These are phyloP conservation scores for Gymnoscopelus microlampas DNA, from an alignment of 2,797 vertebrate species.

Conservation along the genomic window DNA sequence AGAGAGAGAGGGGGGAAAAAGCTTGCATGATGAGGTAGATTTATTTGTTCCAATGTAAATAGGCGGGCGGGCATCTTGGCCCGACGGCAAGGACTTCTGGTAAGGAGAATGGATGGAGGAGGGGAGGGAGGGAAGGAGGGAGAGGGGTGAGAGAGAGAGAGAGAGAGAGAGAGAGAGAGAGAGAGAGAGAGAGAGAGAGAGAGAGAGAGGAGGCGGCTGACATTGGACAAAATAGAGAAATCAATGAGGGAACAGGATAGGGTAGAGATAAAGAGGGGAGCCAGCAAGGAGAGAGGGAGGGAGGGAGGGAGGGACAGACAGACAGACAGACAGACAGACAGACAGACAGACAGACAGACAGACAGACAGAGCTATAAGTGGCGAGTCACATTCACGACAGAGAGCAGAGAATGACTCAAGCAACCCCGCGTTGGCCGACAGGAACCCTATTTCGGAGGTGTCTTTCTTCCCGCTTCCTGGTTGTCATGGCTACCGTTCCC, in stretches of 20 bases:
- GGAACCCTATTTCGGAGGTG: neutral
- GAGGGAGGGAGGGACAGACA: neutral
- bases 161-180: neutral
- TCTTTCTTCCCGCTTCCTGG: no score
- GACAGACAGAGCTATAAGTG: no score
- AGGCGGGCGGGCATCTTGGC: slow-evolving; percentile 49
- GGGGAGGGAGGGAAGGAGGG: neutral
- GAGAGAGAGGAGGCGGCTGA: slow-evolving; percentile 32
- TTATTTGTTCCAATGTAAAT: slow-evolving; percentile 71
- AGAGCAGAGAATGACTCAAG: no score
- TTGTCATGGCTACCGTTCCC: no score
- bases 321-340: neutral
- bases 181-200: neutral
- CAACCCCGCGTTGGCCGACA: no score
- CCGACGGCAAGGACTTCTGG: slow-evolving; percentile 60
- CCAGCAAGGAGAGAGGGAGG: neutral
- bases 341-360: slow-evolving; percentile 3
- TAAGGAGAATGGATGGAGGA: slow-evolving; percentile 25
- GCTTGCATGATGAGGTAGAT: slow-evolving; percentile 61
- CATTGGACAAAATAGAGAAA: slow-evolving; percentile 62
- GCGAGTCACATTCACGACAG: neutral
- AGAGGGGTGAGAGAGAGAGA: neutral
- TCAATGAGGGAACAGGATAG: slow-evolving; percentile 54
- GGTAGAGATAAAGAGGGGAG: slow-evolving; percentile 26
- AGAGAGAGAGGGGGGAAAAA: slow-evolving; percentile 38